Conservation (phyloP, 2,888 invertebrate species). For the Cistogaster globosa region DNA sequence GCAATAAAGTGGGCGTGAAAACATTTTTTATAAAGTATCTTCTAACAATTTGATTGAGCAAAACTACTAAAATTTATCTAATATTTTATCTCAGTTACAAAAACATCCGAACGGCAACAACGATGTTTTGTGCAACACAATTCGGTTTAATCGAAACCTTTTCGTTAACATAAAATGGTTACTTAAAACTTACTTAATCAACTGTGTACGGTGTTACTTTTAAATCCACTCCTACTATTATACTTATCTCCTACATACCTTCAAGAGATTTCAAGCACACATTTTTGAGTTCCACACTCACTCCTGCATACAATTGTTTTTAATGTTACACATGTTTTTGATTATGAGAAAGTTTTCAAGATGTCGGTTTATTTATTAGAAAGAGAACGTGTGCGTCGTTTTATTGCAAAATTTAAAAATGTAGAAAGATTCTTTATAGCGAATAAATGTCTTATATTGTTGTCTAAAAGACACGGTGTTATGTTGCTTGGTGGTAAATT, state of each 20-base stretch:
- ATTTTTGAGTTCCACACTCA: background rate
- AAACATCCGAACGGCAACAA: no score
- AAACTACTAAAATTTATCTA: no score
- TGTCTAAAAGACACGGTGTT: constrained; percentile 2
- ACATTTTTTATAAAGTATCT: no score
- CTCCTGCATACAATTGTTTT: background rate
- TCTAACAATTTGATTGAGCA: no score
- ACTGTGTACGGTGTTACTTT: background rate
- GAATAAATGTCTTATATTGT: background rate
- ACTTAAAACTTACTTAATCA: no score
- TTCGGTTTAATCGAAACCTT: no score
- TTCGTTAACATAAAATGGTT: no score
- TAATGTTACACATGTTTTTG: constrained; percentile 31
- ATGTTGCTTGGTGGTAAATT: constrained; percentile 2
- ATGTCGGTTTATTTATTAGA: background rate
- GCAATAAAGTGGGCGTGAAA: no score
- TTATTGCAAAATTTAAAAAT: constrained; percentile 50
- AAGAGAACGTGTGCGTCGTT: constrained; percentile 10
- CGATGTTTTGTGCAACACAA: no score
- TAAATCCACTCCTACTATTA: constrained; percentile 3
- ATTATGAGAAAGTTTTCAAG: constrained; percentile 30
- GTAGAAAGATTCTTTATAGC: constrained; percentile 37
- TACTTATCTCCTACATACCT: background rate
- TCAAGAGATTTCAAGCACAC: background rate
- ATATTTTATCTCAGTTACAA: no score